Evolutionary conservation across 2,888 invertebrate species (phyloP).

Genomic region (Norana najaformis): DNA sequence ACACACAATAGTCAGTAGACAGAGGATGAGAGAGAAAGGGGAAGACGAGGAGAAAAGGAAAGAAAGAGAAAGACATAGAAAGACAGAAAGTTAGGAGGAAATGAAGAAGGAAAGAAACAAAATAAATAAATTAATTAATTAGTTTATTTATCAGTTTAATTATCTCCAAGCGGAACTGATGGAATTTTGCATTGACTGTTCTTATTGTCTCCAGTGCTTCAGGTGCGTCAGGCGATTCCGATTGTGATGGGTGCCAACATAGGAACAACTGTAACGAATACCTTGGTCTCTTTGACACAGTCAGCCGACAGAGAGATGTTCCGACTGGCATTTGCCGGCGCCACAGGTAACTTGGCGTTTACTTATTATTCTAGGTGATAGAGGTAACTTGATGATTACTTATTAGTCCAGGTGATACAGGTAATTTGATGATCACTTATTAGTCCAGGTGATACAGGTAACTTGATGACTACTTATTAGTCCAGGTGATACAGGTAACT

Average conservation of each 20-base stretch:
- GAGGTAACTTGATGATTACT: not conserved
- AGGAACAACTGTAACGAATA: conserved; percentile 68
- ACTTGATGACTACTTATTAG: too few species aligned
- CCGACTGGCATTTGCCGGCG: conserved; percentile 66
- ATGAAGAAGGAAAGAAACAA: too few species aligned
- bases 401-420: not conserved
- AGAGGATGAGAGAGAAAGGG: not conserved
- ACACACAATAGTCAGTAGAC: too few species aligned
- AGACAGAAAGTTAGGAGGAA: too few species aligned
- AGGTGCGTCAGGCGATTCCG: conserved; percentile 64
- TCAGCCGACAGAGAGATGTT: conserved; percentile 61
- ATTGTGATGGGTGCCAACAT: conserved; percentile 68
- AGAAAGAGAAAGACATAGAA: too few species aligned
- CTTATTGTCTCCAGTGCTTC: conserved; percentile 50
- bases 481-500: too few species aligned
- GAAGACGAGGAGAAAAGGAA: not conserved
- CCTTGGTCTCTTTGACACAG: conserved; percentile 65
- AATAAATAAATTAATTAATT: too few species aligned
- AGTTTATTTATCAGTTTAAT: too few species aligned
- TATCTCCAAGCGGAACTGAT: too few species aligned
- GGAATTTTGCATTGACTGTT: not conserved
- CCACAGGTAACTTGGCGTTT: conserved; percentile 53
- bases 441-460: too few species aligned
- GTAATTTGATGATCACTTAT: not conserved
- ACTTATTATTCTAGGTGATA: conserved; percentile 44